Percentiles rank a stretch among this genome's conserved stretches.
These are phyloP conservation scores for Caenorhabditis auriculariae DNA, from an alignment of 2,888 invertebrate species.

Conservation along the genomic window DNA sequence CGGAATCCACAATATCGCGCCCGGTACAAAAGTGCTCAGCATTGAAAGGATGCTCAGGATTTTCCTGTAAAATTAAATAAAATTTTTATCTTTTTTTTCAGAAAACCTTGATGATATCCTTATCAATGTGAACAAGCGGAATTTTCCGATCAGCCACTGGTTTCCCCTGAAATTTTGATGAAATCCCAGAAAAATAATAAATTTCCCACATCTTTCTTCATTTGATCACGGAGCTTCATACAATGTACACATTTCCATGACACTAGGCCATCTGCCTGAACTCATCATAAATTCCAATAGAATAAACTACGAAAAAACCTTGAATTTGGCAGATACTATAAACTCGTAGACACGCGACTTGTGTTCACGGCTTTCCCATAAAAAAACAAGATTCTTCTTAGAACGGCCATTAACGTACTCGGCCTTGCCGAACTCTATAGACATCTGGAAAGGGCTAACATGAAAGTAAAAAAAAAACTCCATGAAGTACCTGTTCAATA, in stretches of 20 bases:
- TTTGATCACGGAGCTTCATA: constrained; percentile 14
- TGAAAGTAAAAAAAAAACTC: too few relatives aligned
- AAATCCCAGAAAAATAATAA: too few relatives aligned
- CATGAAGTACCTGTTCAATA: too few relatives aligned
- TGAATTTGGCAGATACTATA: constrained; percentile 18
- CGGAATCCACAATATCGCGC: constrained; percentile 14
- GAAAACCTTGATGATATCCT: constrained; percentile 27
- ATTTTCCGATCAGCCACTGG: constrained; percentile 18
- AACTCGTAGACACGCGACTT: constrained; percentile 21
- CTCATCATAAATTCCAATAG: not conserved
- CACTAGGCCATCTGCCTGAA: constrained; percentile 19
- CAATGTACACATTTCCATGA: constrained; percentile 25
- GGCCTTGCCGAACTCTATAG: constrained; percentile 16
- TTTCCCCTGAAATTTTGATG: constrained; percentile 12
- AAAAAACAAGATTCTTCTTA: constrained; percentile 15
- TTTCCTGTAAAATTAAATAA: constrained; percentile 3
- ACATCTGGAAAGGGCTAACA: too few relatives aligned
- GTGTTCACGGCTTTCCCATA: constrained; percentile 9
- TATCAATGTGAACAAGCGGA: constrained; percentile 20
- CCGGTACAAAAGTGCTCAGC: constrained; percentile 26
- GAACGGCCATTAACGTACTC: constrained; percentile 13
- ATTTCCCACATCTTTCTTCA: too few relatives aligned
- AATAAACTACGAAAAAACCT: constrained; percentile 2
- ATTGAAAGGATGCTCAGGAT: constrained; percentile 23
- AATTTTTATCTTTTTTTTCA: too few relatives aligned